phyloP scores from a whole-genome alignment of 2,888 invertebrate genomes.

The Iselma pallidipennis region DNA sequence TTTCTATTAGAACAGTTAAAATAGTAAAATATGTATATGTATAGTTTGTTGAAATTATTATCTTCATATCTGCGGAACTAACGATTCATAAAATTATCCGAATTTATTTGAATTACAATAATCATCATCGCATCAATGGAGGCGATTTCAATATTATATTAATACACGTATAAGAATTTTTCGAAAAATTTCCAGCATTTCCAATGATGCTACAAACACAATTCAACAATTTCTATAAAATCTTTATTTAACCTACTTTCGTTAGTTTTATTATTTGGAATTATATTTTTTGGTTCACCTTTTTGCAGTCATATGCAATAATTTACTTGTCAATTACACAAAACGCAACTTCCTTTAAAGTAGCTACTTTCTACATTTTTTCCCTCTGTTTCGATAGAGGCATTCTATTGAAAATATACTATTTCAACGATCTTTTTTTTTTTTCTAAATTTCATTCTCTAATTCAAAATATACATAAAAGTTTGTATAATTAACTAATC shows the following conservation, averaged over 20 bases:
- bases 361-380: neutral
- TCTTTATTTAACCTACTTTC: neutral
- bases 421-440: neutral
- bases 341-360: slow-evolving; percentile 4
- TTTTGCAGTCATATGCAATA: slow-evolving; percentile 4
- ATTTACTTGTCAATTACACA: slow-evolving; percentile 6
- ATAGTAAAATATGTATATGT: too few species aligned
- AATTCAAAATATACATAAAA: neutral
- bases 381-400: neutral
- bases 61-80: too few species aligned
- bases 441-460: neutral
- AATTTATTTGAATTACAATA: too few species aligned
- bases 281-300: neutral
- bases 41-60: neutral
- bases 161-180: too few species aligned
- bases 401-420: neutral
- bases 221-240: neutral
- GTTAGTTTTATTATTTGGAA: neutral
- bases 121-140: too few species aligned
- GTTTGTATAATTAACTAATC: too few species aligned
- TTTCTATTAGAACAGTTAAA: neutral
- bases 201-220: neutral
- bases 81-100: too few species aligned
- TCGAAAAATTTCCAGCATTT: too few species aligned
- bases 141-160: too few species aligned